Conservation (phyloP, 2,888 invertebrate genomes). For the Lymantria monacha region DNA sequence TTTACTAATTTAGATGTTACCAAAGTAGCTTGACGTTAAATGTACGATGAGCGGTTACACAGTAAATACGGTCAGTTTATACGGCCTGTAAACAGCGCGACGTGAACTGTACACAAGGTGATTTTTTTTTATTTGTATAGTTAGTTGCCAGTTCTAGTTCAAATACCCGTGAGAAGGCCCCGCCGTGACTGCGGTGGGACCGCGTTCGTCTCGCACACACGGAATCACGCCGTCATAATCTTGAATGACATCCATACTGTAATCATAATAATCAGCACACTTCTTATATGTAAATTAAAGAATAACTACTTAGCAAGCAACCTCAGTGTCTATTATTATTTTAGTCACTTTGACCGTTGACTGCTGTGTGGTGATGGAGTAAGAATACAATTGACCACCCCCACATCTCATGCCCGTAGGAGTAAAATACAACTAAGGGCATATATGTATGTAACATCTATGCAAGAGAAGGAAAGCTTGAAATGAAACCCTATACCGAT, state of each 20-base stretch:
- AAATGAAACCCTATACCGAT: too few species aligned
- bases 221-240: conserved; percentile 52
- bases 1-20: conserved; percentile 79
- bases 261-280: conserved; percentile 56
- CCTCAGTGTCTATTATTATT: conserved; percentile 35
- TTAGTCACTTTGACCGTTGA: conserved; percentile 1
- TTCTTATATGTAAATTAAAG: conserved; percentile 51
- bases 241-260: conserved; percentile 63
- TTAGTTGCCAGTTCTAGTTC: conserved; percentile 65
- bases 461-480: too few species aligned
- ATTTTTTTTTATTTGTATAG: conserved; percentile 65
- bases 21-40: conserved; percentile 77
- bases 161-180: conserved; percentile 78
- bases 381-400: too few species aligned
- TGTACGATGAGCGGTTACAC: conserved; percentile 72
- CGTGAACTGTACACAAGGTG: conserved; percentile 80
- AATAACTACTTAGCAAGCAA: conserved; percentile 43
- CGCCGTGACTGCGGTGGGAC: conserved; percentile 31
- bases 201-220: conserved; percentile 20
- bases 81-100: conserved; percentile 72
- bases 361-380: too few species aligned
- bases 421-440: too few species aligned
- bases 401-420: too few species aligned
- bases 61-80: conserved; percentile 76
- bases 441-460: too few species aligned